Base-by-base conservation (phyloP, 2,888 invertebrate genomes). In the Cloeon dipterum region DNA sequence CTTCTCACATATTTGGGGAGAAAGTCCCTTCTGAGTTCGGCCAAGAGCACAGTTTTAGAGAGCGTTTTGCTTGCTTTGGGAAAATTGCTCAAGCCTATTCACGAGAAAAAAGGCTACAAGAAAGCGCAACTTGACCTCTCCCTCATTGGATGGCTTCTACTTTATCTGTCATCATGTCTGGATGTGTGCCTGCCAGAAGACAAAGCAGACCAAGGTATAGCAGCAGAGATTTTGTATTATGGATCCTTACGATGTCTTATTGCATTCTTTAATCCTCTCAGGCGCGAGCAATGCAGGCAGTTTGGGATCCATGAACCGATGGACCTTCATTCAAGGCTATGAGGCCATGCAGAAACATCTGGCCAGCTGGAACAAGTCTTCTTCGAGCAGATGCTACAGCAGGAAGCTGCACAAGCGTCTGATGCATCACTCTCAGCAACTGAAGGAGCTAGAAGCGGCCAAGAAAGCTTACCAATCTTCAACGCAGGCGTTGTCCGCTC, bases 271-370 rank as follows among this genome's bases (percentile, higher is more conserved):
- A 21, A 5, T 21, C 5, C 21, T 10, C 7, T 7, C 29, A 18
- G 14, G 21, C 17, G 34, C 23, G 4, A 21, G 37, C 38, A 14
- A 37, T 34, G 8, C 37, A 26, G 33, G 34, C 8, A 33, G 44
- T 2, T 33, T 37, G 25, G 46, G 42, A 32, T 23, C 45, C 16
- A 44, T 62, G 19, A 64, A 63, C 36, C 70, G 86, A 39, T 89
- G 88, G 88, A 83, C 85, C 55, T 89, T 88, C 63, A 78, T 89
- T 50, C 79, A 82, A 44, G 85, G 83, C 40, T 76, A 76, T 53
- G 62, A 61, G 50, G 68, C 49, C 52, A 68, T 54, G 65, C 68
- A 52, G 55, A 61, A 45, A 50, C 42, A 55, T 44, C 51, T 55
- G 25, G 50, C 39, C 20, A 42, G 43, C 10, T 40, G 46, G 4